Evolutionary conservation across 2,113 vertebrate species (phyloP), one percentile per base, ranked within the genome.

Genomic region (Hipposideros armiger): DNA sequence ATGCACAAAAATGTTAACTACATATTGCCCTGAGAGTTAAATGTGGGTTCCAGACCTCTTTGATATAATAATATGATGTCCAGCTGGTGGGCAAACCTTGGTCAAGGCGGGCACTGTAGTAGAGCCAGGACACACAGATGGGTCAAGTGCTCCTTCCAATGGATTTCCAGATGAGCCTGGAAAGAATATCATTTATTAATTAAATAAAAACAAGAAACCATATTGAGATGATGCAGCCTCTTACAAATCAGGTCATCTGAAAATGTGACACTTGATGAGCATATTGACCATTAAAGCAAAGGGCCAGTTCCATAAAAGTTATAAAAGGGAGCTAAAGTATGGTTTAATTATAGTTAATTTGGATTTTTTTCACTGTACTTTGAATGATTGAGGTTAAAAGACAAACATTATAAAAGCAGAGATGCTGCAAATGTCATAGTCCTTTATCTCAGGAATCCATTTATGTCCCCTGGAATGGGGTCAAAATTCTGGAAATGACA

Each of bases 371-470:
- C 17, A 58, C 6, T 62, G 2, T 42, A 60, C 73, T 86, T 83
- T 64, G 45, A 94, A 58, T 45, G 14, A 82, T 28, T 74, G 4
- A 52, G 7, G 28, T 81, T 85, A 91, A 92, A 94, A 94, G 50
- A 5, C 50, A 91, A 94, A 62, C 54, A 36, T 36, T 81, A 56
- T n/a, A 30, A 90, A 96, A 74, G 77, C 26, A 72, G 26, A 28
- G 45, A n/a, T 32, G 19, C 22, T 32, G 5, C 56, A 74, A 91
- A 52, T 9, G 13, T 52, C 40, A 45, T 0, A 54, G 42, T 30
- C 66, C 19, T 87, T 54, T 69, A 76, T 24, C 58, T 80, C 66
- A 54, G 42, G 22, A 73, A 81, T 64, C 50, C 62, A 56, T 83
- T 80, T 84, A 40, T 66, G 62, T 72, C 11, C 32, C 22, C 8